A percentile compares a stretch with the other conserved stretches of the same genome.
Evolutionary conservation across 1,140 invertebrate species (phyloP).

Genomic region (Saccostrea echinata): DNA sequence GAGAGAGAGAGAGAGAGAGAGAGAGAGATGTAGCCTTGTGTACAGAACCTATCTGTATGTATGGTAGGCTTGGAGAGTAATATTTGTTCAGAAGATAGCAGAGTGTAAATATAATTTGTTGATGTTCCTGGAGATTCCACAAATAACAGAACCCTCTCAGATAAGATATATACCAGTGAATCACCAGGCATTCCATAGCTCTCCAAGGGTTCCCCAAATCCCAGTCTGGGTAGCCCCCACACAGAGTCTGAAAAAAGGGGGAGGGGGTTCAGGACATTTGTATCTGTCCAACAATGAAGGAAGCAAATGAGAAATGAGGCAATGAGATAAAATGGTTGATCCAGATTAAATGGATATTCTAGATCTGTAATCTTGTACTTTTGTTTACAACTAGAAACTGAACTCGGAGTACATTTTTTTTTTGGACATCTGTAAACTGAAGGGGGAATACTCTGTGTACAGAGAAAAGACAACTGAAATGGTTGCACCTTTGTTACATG

Average conservation of each 20-base stretch:
- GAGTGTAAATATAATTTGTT: slow-evolving; percentile 36
- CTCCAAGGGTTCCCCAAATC: slow-evolving; percentile 1
- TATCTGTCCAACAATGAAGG: background rate
- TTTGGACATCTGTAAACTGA: background rate
- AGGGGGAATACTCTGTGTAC: background rate
- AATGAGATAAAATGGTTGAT: background rate
- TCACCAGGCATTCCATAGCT: slow-evolving; percentile 22
- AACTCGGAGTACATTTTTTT: background rate
- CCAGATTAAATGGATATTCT: background rate
- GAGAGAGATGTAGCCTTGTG: background rate
- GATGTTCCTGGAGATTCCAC: slow-evolving; percentile 35
- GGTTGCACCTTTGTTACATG: background rate
- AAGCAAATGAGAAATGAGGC: background rate
- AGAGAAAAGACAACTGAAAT: background rate
- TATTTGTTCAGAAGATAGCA: slow-evolving; percentile 32
- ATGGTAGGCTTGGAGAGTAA: slow-evolving; percentile 19
- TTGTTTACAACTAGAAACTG: background rate
- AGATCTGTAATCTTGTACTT: slow-evolving; percentile 5
- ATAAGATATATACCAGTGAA: slow-evolving; percentile 31
- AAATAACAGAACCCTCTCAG: slow-evolving; percentile 24
- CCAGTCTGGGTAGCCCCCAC: background rate
- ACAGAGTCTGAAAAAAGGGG: background rate
- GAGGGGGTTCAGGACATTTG: background rate
- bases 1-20: too few relatives aligned
- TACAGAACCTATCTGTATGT: background rate